phyloP scores from a whole-genome alignment of 2,113 vertebrate genomes.

The Smithornis capensis region DNA sequence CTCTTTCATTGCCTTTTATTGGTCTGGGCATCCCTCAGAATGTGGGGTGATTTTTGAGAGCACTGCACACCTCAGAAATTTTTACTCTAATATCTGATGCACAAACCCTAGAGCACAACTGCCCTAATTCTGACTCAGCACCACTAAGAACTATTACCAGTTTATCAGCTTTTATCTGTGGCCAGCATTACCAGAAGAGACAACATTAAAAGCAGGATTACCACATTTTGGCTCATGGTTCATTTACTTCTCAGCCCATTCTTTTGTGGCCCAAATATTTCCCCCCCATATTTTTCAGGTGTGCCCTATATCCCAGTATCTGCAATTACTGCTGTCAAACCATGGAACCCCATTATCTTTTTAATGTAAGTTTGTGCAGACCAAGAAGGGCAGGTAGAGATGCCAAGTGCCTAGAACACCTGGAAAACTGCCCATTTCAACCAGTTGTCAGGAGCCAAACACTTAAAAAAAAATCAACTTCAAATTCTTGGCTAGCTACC shows the following conservation, averaged over 20 bases:
- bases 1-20: not conserved
- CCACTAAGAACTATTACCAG: not conserved
- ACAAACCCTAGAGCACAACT: not conserved
- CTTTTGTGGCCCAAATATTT: not conserved
- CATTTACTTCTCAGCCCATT: not conserved
- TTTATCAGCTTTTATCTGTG: not conserved
- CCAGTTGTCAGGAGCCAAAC: not conserved
- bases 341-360: not conserved
- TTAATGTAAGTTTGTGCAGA: not conserved
- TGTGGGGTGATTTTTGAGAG: not conserved
- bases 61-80: not conserved
- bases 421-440: conserved; percentile 29
- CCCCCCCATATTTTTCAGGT: not conserved
- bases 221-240: not conserved
- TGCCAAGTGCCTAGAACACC: not conserved
- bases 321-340: not conserved
- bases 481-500: not conserved
- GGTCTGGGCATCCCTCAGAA: not conserved
- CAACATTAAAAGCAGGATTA: not conserved
- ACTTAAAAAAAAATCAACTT: not conserved
- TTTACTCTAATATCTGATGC: not conserved
- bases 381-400: not conserved
- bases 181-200: not conserved
- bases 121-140: not conserved
- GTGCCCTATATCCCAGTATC: not conserved